Evolutionary conservation across 2,888 invertebrate species (phyloP).

Genomic region (Apotomis capreana): DNA sequence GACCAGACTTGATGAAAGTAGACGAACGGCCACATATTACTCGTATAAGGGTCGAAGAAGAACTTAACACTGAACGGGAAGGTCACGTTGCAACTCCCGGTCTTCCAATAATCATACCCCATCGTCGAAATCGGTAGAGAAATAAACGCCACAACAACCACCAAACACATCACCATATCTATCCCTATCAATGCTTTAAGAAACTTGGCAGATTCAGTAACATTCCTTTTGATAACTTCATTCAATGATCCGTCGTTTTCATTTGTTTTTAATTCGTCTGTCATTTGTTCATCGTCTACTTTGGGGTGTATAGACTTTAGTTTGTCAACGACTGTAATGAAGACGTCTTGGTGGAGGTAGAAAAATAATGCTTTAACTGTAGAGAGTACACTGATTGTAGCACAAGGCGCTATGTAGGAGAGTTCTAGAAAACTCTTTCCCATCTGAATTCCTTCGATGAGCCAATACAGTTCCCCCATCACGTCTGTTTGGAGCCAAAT

Average conservation of each 20-base stretch:
- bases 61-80: conserved; percentile 64
- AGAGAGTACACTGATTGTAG: conserved; percentile 57
- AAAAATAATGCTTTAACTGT: conserved; percentile 58
- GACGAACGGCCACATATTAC: conserved; percentile 55
- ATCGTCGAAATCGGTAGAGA: conserved; percentile 57
- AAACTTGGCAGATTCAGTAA: conserved; percentile 51
- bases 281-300: conserved; percentile 35
- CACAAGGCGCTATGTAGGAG: conserved; percentile 60
- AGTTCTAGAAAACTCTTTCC: conserved; percentile 60
- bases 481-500: conserved; percentile 58
- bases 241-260: conserved; percentile 6
- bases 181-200: conserved; percentile 52
- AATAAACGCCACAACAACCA: conserved; percentile 57
- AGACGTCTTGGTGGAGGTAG: conserved; percentile 51
- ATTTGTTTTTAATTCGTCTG: conserved; percentile 14
- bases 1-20: conserved; percentile 64
- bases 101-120: conserved; percentile 53
- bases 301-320: conserved; percentile 59
- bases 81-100: conserved; percentile 51
- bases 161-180: conserved; percentile 46
- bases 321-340: conserved; percentile 53
- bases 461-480: conserved; percentile 60
- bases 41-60: conserved; percentile 58
- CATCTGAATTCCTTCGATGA: conserved; percentile 55
- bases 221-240: conserved; percentile 14